Conservation (phyloP, 2,797 vertebrate genomes). For the Parambassis ranga region DNA sequence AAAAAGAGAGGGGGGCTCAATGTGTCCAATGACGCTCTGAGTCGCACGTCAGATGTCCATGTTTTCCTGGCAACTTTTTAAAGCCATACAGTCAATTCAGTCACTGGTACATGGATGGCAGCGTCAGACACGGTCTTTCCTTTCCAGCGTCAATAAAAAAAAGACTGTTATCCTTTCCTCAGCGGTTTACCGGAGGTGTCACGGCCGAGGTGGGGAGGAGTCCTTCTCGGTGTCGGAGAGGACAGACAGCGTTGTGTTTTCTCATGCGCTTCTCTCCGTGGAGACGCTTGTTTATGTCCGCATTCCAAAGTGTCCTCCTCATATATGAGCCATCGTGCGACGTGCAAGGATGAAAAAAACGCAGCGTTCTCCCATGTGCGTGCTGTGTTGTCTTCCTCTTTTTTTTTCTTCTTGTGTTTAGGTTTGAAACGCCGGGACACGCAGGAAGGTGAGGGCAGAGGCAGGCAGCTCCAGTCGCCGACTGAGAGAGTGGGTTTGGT, state of each 20-base stretch:
- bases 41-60: conserved; percentile 77
- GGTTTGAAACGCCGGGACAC: conserved; percentile 66
- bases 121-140: conserved; percentile 9
- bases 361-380: conserved; percentile 75
- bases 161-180: conserved; percentile 50
- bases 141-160: conserved; percentile 19
- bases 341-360: conserved; percentile 32
- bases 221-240: conserved; percentile 62
- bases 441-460: conserved; percentile 65
- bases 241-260: conserved; percentile 55
- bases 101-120: conserved; percentile 10
- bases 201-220: conserved; percentile 73
- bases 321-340: conserved; percentile 63
- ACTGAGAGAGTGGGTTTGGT: conserved; percentile 77
- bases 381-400: conserved; percentile 36
- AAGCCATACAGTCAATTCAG: conserved; percentile 57
- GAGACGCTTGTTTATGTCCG: conserved; percentile 69
- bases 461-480: conserved; percentile 79
- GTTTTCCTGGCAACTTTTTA: conserved; percentile 78
- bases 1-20: conserved; percentile 33
- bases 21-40: conserved; percentile 70
- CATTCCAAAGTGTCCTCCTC: conserved; percentile 73
- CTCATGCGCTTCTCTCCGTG: conserved; percentile 63
- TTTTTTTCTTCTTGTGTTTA: conserved; percentile 76
- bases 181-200: conserved; percentile 61